Evolutionary conservation across 2,797 vertebrate species (phyloP).

Genomic region (Rhodeus uyekii): DNA sequence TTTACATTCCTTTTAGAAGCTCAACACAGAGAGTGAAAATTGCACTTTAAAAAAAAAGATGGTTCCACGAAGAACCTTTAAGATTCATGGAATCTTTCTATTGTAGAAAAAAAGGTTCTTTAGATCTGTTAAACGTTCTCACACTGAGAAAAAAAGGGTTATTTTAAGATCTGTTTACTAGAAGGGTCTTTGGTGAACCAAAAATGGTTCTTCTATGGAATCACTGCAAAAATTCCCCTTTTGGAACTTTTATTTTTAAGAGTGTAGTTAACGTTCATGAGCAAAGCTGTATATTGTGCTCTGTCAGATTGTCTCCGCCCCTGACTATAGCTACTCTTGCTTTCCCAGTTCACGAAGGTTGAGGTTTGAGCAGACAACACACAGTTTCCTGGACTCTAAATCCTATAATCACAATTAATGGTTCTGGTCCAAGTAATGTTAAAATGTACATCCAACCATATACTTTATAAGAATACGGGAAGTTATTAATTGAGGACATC

Average conservation of each 20-base stretch:
- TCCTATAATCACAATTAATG: conserved; percentile 37
- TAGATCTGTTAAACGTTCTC: background rate
- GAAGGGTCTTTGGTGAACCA: background rate
- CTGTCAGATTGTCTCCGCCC: background rate
- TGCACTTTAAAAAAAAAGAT: background rate
- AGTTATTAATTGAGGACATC: conserved; percentile 36
- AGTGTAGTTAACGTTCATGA: background rate
- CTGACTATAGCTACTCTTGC: background rate
- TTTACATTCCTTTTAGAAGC: no score
- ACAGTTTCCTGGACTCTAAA: conserved; percentile 22
- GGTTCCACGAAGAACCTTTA: background rate
- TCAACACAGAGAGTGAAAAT: background rate
- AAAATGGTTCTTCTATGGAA: background rate
- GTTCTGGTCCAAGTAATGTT: conserved; percentile 5
- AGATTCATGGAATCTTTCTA: background rate
- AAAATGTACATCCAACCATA: conserved; percentile 34
- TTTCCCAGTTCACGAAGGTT: conserved; percentile 18
- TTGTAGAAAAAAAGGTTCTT: background rate
- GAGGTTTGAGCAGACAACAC: conserved; percentile 24
- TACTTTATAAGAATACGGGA: conserved; percentile 25
- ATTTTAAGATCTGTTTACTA: background rate
- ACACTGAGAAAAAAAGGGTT: background rate
- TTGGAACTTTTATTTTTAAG: background rate
- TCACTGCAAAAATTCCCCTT: background rate
- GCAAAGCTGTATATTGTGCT: background rate